Conservation (phyloP, 2,113 vertebrate species). For the Polyodon spathula region DNA sequence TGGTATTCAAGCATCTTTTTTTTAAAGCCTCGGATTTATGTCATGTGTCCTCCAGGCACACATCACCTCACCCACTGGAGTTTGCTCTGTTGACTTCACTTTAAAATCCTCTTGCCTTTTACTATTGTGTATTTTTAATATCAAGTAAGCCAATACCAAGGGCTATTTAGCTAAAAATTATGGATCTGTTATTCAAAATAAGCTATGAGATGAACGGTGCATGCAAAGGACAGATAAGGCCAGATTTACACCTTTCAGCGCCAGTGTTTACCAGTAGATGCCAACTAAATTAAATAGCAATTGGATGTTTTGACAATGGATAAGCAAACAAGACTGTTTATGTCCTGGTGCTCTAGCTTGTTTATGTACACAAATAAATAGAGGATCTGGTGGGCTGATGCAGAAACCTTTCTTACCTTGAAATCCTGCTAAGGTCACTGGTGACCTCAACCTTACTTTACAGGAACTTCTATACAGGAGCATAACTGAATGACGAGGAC, state of each 20-base stretch:
- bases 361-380: too few species aligned
- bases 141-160: conserved; percentile 48
- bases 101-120: conserved; percentile 39
- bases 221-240: conserved; percentile 64
- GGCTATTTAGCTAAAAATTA: conserved; percentile 63
- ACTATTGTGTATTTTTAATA: conserved; percentile 55
- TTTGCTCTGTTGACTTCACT: conserved; percentile 35
- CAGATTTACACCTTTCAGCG: conserved; percentile 64
- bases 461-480: too few species aligned
- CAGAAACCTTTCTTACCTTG: too few species aligned
- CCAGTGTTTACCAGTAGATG: conserved; percentile 46
- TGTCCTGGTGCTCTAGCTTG: too few species aligned
- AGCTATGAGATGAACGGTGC: conserved; percentile 61
- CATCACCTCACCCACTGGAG: background rate
- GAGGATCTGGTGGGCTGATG: too few species aligned
- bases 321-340: conserved; percentile 40
- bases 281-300: conserved; percentile 67
- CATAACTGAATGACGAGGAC: too few species aligned
- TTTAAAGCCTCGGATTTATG: background rate
- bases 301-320: conserved; percentile 59
- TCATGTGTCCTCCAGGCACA: conserved; percentile 1
- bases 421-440: too few species aligned
- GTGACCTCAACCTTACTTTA: too few species aligned
- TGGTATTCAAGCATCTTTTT: background rate
- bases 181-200: conserved; percentile 62